These are phyloP conservation scores for Limnephilus marmoratus DNA, from an alignment of 2,888 invertebrate genomes.

Conservation along the genomic window DNA sequence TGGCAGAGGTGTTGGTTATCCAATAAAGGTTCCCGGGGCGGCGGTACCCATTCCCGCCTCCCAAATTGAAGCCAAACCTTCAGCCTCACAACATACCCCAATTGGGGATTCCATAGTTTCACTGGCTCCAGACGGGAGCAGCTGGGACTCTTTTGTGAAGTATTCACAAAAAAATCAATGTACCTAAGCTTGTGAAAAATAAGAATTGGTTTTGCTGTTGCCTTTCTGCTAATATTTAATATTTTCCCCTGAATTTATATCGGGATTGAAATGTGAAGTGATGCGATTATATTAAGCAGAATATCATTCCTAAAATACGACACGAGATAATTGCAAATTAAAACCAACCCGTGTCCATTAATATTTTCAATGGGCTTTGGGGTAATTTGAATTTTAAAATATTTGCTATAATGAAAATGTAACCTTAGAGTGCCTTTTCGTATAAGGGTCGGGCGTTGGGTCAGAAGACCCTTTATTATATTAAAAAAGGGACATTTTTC, in stretches of 20 bases:
- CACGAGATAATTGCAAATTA: not conserved
- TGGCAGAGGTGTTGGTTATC: too few relatives aligned
- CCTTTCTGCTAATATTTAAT: too few relatives aligned
- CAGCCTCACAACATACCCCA: too few relatives aligned
- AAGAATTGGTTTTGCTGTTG: too few relatives aligned
- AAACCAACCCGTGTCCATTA: slow-evolving; percentile 10
- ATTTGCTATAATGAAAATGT: slow-evolving; percentile 1
- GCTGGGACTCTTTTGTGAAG: too few relatives aligned
- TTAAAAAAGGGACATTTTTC: not conserved
- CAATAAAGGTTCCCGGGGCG: too few relatives aligned
- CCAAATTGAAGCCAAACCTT: too few relatives aligned
- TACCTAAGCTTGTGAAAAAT: too few relatives aligned
- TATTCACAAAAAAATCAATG: too few relatives aligned
- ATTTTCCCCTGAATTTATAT: not conserved
- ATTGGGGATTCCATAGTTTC: too few relatives aligned
- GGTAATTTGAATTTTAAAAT: slow-evolving; percentile 21
- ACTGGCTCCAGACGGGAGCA: too few relatives aligned
- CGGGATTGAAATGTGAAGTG: not conserved
- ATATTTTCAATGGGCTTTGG: not conserved
- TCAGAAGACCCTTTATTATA: slow-evolving; percentile 10
- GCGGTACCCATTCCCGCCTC: too few relatives aligned
- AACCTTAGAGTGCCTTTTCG: not conserved
- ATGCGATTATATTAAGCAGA: not conserved
- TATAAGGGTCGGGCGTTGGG: not conserved
- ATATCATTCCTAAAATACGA: slow-evolving; percentile 23